Evolutionary conservation across 2,797 vertebrate species (phyloP).

Genomic region (Anolis apletophallus): DNA sequence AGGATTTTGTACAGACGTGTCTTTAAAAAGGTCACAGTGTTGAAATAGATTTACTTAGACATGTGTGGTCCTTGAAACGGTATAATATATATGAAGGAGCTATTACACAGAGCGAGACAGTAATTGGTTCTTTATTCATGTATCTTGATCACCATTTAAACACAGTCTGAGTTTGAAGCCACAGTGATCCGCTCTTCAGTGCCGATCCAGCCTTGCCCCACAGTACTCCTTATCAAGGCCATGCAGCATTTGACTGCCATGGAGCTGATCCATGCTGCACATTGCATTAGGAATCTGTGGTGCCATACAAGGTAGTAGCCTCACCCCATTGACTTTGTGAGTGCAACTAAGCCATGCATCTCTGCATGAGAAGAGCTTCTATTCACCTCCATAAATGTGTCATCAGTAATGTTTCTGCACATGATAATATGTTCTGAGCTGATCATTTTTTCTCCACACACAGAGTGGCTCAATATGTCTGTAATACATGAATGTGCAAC

Average conservation of each 20-base stretch:
- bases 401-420: neutral
- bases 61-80: neutral
- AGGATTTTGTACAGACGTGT: neutral
- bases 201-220: too few relatives aligned
- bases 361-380: neutral
- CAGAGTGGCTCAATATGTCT: neutral
- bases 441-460: neutral
- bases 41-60: conserved; percentile 1
- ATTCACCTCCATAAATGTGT: neutral
- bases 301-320: neutral
- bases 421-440: neutral
- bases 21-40: neutral
- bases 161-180: neutral
- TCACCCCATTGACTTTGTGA: neutral
- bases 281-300: neutral
- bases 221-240: too few relatives aligned
- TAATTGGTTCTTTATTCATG: conserved; percentile 26
- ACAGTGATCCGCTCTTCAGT: too few relatives aligned
- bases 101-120: conserved; percentile 25
- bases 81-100: conserved; percentile 9
- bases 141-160: neutral
- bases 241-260: too few relatives aligned
- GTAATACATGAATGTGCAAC: neutral
- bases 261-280: neutral
- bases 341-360: neutral